Evolutionary conservation across 1,140 invertebrate species (phyloP).

Genomic region (Parasteatoda tepidariorum): DNA sequence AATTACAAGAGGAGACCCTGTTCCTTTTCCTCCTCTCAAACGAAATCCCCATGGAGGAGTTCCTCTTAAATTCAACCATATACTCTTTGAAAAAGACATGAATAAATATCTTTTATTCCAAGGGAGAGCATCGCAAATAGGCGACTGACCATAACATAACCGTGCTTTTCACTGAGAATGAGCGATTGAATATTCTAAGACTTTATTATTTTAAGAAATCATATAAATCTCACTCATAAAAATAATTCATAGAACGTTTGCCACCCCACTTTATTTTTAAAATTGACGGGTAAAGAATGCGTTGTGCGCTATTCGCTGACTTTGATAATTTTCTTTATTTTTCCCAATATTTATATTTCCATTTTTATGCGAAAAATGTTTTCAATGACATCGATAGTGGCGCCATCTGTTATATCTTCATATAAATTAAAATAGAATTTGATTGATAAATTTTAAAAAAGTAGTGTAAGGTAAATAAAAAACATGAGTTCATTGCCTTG

Average conservation of each 20-base stretch:
- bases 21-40: constrained; percentile 74
- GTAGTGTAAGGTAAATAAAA: too few relatives aligned
- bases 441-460: too few relatives aligned
- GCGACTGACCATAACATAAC: constrained; percentile 9
- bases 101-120: not conserved
- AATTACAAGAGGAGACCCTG: constrained; percentile 5
- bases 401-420: not conserved
- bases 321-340: not conserved
- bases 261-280: not conserved
- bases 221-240: too few relatives aligned
- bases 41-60: constrained; percentile 91
- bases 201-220: too few relatives aligned
- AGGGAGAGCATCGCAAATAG: constrained; percentile 11
- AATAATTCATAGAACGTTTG: too few relatives aligned
- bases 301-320: not conserved
- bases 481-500: too few relatives aligned
- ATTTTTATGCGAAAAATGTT: not conserved
- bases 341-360: not conserved
- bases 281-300: not conserved
- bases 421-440: too few relatives aligned
- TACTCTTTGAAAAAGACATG: constrained; percentile 27
- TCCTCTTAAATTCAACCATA: constrained; percentile 73
- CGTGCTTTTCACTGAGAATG: not conserved
- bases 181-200: too few relatives aligned
- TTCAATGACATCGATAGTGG: not conserved